These are phyloP conservation scores for Trichogramma pretiosum DNA, from an alignment of 1,140 invertebrate genomes.

Conservation along the genomic window DNA sequence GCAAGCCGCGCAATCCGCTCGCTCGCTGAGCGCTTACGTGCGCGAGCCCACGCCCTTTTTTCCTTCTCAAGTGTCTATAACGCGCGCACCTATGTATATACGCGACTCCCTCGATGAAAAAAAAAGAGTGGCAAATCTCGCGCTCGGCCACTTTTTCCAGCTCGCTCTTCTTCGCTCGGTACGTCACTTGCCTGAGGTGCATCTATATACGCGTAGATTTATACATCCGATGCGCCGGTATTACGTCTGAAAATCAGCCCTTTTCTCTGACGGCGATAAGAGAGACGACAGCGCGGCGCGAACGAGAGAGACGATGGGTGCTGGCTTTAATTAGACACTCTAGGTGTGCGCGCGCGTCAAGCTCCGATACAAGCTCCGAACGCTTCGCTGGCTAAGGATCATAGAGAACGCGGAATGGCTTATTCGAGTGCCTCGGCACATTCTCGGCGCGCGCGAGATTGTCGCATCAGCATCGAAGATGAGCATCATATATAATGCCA, in stretches of 20 bases:
- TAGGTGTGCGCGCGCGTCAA: constrained; percentile 24
- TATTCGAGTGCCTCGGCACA: constrained; percentile 1
- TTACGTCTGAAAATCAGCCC: too few relatives aligned
- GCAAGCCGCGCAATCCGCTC: too few relatives aligned
- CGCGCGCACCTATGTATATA: not conserved
- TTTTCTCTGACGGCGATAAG: too few relatives aligned
- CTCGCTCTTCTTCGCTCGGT: constrained; percentile 31
- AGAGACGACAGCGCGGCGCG: too few relatives aligned
- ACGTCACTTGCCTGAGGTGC: too few relatives aligned
- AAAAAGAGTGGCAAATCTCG: constrained; percentile 44
- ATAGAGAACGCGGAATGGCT: constrained; percentile 35
- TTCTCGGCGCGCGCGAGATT: not conserved
- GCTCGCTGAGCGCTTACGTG: too few relatives aligned
- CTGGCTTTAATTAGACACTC: constrained; percentile 48
- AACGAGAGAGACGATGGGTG: too few relatives aligned
- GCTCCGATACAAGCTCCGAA: constrained; percentile 23
- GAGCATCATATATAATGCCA: not conserved
- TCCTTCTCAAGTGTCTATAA: not conserved
- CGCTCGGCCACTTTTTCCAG: constrained; percentile 39
- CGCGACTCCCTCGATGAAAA: constrained; percentile 12
- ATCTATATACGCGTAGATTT: too few relatives aligned
- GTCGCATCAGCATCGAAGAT: not conserved
- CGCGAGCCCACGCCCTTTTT: constrained; percentile 2
- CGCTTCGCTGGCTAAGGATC: constrained; percentile 43
- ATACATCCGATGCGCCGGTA: too few relatives aligned